These are phyloP conservation scores for Nymphicus hollandicus DNA, from an alignment of 2,113 vertebrate species.

Conservation along the genomic window DNA sequence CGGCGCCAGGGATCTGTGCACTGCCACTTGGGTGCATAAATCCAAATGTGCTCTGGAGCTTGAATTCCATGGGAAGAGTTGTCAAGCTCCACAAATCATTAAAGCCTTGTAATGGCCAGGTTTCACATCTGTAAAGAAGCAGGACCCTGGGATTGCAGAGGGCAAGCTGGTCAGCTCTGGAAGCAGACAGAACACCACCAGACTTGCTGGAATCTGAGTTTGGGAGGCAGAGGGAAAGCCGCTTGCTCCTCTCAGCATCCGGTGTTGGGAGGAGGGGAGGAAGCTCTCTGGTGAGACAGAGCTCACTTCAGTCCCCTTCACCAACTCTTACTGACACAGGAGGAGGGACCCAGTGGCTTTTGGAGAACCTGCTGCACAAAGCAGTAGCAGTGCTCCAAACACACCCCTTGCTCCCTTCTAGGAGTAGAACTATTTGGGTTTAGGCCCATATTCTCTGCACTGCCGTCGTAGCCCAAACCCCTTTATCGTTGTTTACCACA, in stretches of 20 bases:
- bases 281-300: not conserved
- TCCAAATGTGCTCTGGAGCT: not conserved
- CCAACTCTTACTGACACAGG: not conserved
- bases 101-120: not conserved
- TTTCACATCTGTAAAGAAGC: not conserved
- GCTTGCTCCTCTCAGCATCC: not conserved
- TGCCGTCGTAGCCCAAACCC: not conserved
- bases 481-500: not conserved
- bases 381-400: not conserved
- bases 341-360: not conserved
- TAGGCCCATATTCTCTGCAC: rapidly evolving
- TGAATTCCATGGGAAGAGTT: not conserved
- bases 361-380: not conserved
- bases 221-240: not conserved
- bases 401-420: not conserved
- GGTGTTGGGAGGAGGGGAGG: not conserved
- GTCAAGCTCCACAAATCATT: not conserved
- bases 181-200: not conserved
- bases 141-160: not conserved
- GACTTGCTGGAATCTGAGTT: not conserved
- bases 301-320: not conserved
- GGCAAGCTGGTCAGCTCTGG: not conserved
- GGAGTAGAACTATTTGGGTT: not conserved
- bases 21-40: not conserved
- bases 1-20: not conserved